Percentiles rank a stretch among this genome's conserved stretches.
Evolutionary conservation across 2,888 invertebrate species (phyloP).

Genomic region (Darwinula stevensoni): DNA sequence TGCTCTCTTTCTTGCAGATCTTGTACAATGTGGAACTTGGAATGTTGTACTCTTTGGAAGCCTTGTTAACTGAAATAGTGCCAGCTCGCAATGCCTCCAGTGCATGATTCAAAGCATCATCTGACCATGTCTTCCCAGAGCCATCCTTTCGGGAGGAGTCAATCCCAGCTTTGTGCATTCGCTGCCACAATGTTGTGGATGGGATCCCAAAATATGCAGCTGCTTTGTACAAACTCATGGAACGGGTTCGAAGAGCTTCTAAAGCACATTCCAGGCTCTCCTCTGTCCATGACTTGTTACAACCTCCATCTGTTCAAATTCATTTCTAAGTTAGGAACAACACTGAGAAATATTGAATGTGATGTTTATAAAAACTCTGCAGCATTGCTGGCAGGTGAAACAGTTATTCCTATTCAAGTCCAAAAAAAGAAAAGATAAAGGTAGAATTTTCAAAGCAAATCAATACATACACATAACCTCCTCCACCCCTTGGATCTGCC

Average conservation of each 20-base stretch:
- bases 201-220: slow-evolving; percentile 62
- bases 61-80: slow-evolving; percentile 63
- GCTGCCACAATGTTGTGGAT: slow-evolving; percentile 66
- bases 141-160: too few species aligned
- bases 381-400: too few species aligned
- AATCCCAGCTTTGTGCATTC: slow-evolving; percentile 40
- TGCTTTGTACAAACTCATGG: slow-evolving; percentile 66
- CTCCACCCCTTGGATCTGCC: too few species aligned
- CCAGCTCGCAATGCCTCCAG: slow-evolving; percentile 52
- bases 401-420: too few species aligned
- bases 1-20: slow-evolving; percentile 64
- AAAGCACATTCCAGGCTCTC: slow-evolving; percentile 66
- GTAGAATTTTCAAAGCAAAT: too few species aligned
- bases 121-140: slow-evolving; percentile 58
- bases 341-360: too few species aligned
- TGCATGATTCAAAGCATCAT: slow-evolving; percentile 48
- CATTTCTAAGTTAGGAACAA: too few species aligned
- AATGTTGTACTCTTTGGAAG: slow-evolving; percentile 52
- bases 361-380: too few species aligned
- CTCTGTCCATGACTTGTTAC: slow-evolving; percentile 33
- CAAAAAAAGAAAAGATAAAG: too few species aligned
- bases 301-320: not conserved
- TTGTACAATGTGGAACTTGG: slow-evolving; percentile 73
- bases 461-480: too few species aligned
- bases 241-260: slow-evolving; percentile 51